Evolutionary conservation across 2,113 vertebrate species (phyloP).

Genomic region (Corydoras sp.): DNA sequence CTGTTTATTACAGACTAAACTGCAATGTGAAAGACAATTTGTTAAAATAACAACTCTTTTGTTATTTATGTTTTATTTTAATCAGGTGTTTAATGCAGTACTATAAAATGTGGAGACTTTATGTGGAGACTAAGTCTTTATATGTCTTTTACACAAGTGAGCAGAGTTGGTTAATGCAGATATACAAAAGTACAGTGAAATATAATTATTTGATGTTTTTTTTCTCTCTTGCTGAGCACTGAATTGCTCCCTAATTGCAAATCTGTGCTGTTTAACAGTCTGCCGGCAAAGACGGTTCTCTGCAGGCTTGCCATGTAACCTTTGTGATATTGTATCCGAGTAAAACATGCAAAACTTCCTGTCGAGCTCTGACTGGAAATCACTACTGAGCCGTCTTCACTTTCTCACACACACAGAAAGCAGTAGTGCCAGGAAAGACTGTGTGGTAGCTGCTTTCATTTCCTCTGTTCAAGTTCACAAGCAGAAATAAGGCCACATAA

Average conservation of each 20-base stretch:
- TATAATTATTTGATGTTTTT: too few species aligned
- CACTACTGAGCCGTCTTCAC: background rate
- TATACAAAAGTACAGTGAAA: too few species aligned
- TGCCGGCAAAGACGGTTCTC: background rate
- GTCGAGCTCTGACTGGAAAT: conserved; percentile 12
- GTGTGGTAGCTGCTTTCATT: background rate
- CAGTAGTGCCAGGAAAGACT: background rate
- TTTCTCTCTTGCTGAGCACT: background rate
- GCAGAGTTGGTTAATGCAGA: too few species aligned
- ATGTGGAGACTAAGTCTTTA: too few species aligned
- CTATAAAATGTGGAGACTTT: too few species aligned
- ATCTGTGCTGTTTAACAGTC: background rate
- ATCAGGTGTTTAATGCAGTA: too few species aligned
- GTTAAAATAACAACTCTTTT: too few species aligned
- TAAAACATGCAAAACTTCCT: conserved; percentile 5
- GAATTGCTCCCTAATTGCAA: background rate
- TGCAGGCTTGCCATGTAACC: background rate
- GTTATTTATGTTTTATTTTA: too few species aligned
- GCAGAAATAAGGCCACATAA: too few species aligned
- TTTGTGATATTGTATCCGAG: background rate
- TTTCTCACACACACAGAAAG: conserved; percentile 1
- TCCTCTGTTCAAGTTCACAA: background rate
- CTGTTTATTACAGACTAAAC: background rate
- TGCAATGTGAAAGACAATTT: too few species aligned
- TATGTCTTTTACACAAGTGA: too few species aligned